Conservation (phyloP, 2,113 vertebrate genomes). For the Kobus ellipsiprymnus region DNA sequence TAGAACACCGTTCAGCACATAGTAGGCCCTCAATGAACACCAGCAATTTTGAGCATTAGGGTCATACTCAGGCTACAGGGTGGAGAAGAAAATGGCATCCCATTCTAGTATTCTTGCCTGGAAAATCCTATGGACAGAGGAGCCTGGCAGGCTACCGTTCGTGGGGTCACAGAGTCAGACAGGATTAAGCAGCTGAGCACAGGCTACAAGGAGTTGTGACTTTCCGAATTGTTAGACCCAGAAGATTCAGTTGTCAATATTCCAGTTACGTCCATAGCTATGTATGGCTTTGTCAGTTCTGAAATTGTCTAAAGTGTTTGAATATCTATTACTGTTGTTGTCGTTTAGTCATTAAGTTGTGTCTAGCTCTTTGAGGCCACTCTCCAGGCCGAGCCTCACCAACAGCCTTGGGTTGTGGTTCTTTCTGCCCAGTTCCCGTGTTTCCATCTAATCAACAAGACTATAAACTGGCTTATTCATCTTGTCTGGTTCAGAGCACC, state of each 20-base stretch:
- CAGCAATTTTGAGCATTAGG: background rate
- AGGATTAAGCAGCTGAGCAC: background rate
- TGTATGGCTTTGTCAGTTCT: background rate
- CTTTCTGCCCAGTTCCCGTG: background rate
- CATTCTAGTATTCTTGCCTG: background rate
- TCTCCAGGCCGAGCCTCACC: background rate
- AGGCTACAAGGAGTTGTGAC: background rate
- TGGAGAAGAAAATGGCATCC: background rate
- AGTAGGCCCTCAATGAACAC: background rate
- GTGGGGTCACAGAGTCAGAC: background rate
- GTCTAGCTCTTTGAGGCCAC: background rate
- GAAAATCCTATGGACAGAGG: background rate
- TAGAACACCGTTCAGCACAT: background rate
- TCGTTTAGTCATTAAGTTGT: background rate
- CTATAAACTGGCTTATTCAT: slow-evolving; percentile 21
- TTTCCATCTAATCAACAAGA: background rate
- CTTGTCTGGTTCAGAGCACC: background rate
- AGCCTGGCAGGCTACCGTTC: background rate
- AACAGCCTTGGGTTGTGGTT: background rate
- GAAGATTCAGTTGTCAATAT: no score
- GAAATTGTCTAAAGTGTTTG: background rate
- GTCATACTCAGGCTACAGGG: background rate
- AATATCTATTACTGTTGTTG: background rate
- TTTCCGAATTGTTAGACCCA: background rate
- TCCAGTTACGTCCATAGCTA: background rate